Base-by-base conservation (phyloP, 2,113 vertebrate species). In the Phocoena phocoena region DNA sequence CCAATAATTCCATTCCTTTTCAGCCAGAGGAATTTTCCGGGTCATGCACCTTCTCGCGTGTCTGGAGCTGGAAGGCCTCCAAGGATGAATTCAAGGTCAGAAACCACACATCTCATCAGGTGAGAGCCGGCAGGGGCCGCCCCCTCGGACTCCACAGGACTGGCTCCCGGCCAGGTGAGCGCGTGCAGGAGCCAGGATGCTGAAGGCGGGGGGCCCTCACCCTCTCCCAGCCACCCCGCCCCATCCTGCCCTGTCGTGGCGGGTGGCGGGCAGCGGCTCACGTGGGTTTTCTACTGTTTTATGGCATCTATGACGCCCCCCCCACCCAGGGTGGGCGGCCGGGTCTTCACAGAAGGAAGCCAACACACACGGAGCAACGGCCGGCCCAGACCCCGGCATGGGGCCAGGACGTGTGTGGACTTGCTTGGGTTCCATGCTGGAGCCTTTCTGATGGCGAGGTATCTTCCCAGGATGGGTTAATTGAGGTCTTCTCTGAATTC, bases 381-480 rank as follows among this genome's bases (percentile, higher is more conserved):
- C 44, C 0, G 8, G 53, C 63, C 73, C 58, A 18, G 73, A 36
- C 1, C 58, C 26, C 28, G 3, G 38, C 1, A 0, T 20, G n/a
- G 50, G 44, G 12, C 10, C 53, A 0, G 20, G 62, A 38, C 2
- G 8, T 23, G 18, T 14, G 44, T 0, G 0, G 21, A 21, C 60
- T 33, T 6, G 8, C 47, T 21, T 1, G 1, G 60, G 4, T 1
- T 47, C 26, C 13, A 18, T 2, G 28, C 67, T 2, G 0, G 7
- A 21, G 44, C 20, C 23, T 38, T n/a, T 8, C 23, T 14, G 33
- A 2, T 1, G 18, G 13, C 15, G 6, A 12, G 20, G 50, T 12
- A 6, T 68, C n/a, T 41, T 60, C n/a, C 60, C n/a, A 15, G 68
- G 77, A 31, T 41, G 0, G n/a, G 33, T 17, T 41, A 1, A 8